Base-by-base conservation (phyloP, 2,888 invertebrate genomes). In the Oscheius sp. region DNA sequence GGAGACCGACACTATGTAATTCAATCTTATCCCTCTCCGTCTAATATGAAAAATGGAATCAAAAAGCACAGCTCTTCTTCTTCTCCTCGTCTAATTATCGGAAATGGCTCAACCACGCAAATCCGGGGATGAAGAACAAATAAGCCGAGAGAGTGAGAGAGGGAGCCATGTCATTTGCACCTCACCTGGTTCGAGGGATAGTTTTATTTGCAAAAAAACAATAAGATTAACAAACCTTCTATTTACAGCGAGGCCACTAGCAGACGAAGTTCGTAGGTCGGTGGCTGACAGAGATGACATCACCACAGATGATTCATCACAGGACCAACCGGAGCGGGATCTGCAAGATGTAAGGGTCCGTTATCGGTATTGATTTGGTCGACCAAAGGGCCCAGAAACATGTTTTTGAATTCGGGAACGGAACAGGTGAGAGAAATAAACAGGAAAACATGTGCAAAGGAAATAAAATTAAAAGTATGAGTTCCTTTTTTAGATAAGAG, bases 241-340 rank as follows among this genome's bases (percentile, higher is more conserved):
- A 27, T n/a, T 49, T 6, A 18, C 46, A 45, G 46, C 45, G 13
- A 41, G 53, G 35, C 55, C 53, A n/a, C 43, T 41, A 43, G 46
- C 52, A 12, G 29, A 52, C n/a, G 72, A 41, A 18, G 74, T 68
- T 16, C 78, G 77, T n/a, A 80, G 69, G 72, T 80, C 80, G 52
- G 73, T 79, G 68, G 73, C 75, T 21, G 80, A 80, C 29, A 80
- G 73, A 46, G 78, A 78, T 69, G 80, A 78, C 77, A 80, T 78
- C 55, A 80, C 80, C 3, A 66, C 66, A 18, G 66, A 49, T 52
- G 66, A 52, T 59, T 73, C 74, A 73, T 77, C 76, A 75, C 74
- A 73, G 25, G 80, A 80, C 78, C 78, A 80, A 64, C 80, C 76
- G 56, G 80, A 80, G 52, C 77, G 77, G 68, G 78, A 78, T 73